These are phyloP conservation scores for Brenthis ino DNA, from an alignment of 2,888 invertebrate genomes.

Conservation along the genomic window DNA sequence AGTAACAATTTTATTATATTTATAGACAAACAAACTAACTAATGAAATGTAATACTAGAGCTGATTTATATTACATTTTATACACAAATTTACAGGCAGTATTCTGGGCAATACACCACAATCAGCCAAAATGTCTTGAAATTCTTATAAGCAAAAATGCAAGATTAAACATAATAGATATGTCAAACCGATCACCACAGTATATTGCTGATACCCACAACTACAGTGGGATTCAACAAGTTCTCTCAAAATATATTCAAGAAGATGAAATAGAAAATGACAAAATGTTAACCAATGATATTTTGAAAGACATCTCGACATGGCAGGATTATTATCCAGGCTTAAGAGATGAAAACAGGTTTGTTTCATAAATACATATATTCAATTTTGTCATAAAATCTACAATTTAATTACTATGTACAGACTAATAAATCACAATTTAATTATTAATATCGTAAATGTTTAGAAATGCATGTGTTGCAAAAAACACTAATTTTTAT, in stretches of 20 bases:
- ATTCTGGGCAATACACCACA: slow-evolving; percentile 84
- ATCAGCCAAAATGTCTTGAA: slow-evolving; percentile 78
- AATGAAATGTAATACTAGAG: background rate
- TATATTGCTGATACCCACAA: slow-evolving; percentile 81
- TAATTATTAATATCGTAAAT: no score
- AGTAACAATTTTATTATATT: no score
- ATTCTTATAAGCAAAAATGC: slow-evolving; percentile 80
- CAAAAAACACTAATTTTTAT: no score
- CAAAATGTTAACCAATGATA: slow-evolving; percentile 37
- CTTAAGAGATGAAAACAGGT: slow-evolving; percentile 60
- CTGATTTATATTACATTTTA: background rate
- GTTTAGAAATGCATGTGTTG: no score
- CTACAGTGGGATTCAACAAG: slow-evolving; percentile 68
- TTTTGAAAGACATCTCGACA: slow-evolving; percentile 41
- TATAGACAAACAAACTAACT: background rate
- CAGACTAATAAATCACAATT: no score
- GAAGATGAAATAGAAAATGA: slow-evolving; percentile 49
- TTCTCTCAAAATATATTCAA: slow-evolving; percentile 63
- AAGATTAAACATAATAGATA: slow-evolving; percentile 74
- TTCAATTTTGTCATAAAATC: background rate
- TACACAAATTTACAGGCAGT: slow-evolving; percentile 74
- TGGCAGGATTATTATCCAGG: slow-evolving; percentile 82
- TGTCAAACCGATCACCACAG: slow-evolving; percentile 70
- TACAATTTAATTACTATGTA: no score
- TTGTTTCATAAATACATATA: slow-evolving; percentile 37